phyloP scores from a whole-genome alignment of 2,113 vertebrate species.

The human (Homo sapiens) region GRCh38 chrX:127973001-127973500 shows the following conservation, averaged over 20 bases:
- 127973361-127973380: conserved; percentile 18
- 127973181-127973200: conserved; percentile 35
- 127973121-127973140: not conserved
- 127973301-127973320: conserved; percentile 11
- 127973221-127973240: conserved; percentile 9
- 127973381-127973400: conserved; percentile 62
- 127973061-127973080: not conserved
- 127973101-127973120: not conserved
- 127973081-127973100: conserved; percentile 1
- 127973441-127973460: conserved; percentile 45
- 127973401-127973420: conserved; percentile 64
- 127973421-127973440: conserved; percentile 39
- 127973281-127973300: conserved; percentile 43
- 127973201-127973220: not conserved
- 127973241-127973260: conserved; percentile 1
- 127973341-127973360: conserved; percentile 32
- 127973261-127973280: conserved; percentile 37
- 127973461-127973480: conserved; percentile 20
- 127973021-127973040: not conserved
- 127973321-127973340: conserved; percentile 48
- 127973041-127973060: not conserved
- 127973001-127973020: not conserved
- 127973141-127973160: not conserved
- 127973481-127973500: conserved; percentile 38
- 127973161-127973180: conserved; percentile 20